Evolutionary conservation across 53 echinoderm and acorn worm genomes (phyloP).

Genomic region (Holothuria scabra): DNA sequence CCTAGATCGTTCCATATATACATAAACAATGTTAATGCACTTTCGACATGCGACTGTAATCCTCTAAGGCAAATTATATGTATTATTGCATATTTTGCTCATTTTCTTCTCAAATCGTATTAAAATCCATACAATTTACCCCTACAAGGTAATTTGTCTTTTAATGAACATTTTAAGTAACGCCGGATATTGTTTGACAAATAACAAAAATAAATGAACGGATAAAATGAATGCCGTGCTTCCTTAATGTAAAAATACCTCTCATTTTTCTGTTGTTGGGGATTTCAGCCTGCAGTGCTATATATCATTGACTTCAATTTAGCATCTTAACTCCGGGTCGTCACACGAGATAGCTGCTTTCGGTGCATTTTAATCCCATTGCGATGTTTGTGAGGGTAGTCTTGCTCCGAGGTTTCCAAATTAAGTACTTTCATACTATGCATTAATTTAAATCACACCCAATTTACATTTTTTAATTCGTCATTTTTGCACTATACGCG

Average conservation of each 20-base stretch:
- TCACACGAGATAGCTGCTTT: constrained; percentile 4
- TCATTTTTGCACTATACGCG: neutral
- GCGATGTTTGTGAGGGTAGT: too few relatives aligned
- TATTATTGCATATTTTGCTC: constrained; percentile 32
- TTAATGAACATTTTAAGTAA: constrained; percentile 40
- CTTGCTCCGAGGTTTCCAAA: neutral
- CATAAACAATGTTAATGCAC: constrained; percentile 26
- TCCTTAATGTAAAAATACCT: too few relatives aligned
- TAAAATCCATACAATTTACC: constrained; percentile 16
- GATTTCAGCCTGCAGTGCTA: constrained; percentile 15
- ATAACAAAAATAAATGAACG: neutral
- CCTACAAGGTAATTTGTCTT: constrained; percentile 45
- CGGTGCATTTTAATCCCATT: too few relatives aligned
- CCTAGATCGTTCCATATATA: constrained; percentile 1
- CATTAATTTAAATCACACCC: constrained; percentile 40
- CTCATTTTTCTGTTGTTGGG: neutral
- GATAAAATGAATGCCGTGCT: too few relatives aligned
- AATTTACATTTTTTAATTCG: constrained; percentile 50
- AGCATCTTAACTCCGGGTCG: constrained; percentile 19
- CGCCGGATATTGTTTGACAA: constrained; percentile 19
- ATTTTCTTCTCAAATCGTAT: constrained; percentile 27
- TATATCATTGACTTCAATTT: constrained; percentile 41
- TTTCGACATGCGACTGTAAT: neutral
- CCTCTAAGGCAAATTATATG: constrained; percentile 1
- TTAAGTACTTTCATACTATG: constrained; percentile 7